phyloP scores from a whole-genome alignment of 2,797 vertebrate genomes.

The Gambelia wislizenii region DNA sequence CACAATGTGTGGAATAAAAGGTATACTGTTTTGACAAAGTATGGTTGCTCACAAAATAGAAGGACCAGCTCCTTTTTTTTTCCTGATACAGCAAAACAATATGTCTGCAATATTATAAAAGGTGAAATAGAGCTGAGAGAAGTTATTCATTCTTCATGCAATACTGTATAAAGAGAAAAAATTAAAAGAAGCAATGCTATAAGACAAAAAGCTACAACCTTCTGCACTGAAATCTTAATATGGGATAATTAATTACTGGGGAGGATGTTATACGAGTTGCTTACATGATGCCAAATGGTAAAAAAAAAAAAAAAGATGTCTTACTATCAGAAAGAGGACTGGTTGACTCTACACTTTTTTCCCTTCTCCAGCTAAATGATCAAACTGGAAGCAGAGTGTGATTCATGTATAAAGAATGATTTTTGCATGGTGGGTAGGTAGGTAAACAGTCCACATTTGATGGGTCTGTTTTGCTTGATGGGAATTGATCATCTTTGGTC shows the following conservation, averaged over 20 bases:
- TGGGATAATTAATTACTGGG: constrained; percentile 61
- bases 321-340: constrained; percentile 42
- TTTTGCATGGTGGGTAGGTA: background rate
- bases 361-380: constrained; percentile 49
- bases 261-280: constrained; percentile 48
- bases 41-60: constrained; percentile 2
- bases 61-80: constrained; percentile 6
- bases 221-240: constrained; percentile 41
- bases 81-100: background rate
- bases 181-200: constrained; percentile 36
- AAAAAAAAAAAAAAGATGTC: constrained; percentile 48
- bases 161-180: constrained; percentile 31
- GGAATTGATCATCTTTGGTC: background rate
- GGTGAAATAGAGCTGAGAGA: background rate
- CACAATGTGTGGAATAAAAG: background rate
- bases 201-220: constrained; percentile 36
- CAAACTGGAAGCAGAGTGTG: constrained; percentile 43
- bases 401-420: constrained; percentile 15
- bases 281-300: constrained; percentile 44
- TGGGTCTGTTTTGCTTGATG: background rate
- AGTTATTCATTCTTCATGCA: background rate
- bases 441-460: background rate
- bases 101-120: background rate
- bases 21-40: background rate
- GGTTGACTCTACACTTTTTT: constrained; percentile 50